A percentile compares a stretch with the other conserved stretches of the same genome.
Evolutionary conservation across 2,797 vertebrate species (phyloP).

Genomic region (Leuciscus waleckii): DNA sequence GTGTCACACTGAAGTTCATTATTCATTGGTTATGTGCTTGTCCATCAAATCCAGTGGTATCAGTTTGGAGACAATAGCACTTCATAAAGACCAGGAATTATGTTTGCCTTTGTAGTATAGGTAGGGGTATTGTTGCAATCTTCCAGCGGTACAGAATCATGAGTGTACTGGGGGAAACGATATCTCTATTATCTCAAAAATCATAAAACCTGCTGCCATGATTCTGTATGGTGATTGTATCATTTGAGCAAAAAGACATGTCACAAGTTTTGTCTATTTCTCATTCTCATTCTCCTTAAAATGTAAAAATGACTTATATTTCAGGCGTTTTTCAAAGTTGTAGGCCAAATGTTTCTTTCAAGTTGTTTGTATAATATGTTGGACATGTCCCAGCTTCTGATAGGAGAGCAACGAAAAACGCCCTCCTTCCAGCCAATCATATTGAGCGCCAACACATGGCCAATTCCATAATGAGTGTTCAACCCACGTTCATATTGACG

Average conservation of each 20-base stretch:
- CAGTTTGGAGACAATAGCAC: background rate
- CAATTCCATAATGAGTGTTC: background rate
- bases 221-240: background rate
- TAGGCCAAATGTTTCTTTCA: background rate
- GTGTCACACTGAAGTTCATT: background rate
- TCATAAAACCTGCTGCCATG: background rate
- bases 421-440: conserved; percentile 72
- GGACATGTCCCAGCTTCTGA: background rate
- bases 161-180: no score
- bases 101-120: background rate
- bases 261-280: background rate
- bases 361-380: background rate
- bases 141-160: background rate
- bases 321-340: background rate
- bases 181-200: background rate
- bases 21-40: background rate
- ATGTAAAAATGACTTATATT: background rate
- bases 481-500: background rate
- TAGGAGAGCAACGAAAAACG: conserved; percentile 56
- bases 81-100: background rate
- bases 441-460: background rate
- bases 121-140: background rate
- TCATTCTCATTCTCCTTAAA: background rate
- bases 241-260: background rate
- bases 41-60: background rate